phyloP scores from a whole-genome alignment of 2,797 vertebrate genomes.

The Onychomys leucogaster region DNA sequence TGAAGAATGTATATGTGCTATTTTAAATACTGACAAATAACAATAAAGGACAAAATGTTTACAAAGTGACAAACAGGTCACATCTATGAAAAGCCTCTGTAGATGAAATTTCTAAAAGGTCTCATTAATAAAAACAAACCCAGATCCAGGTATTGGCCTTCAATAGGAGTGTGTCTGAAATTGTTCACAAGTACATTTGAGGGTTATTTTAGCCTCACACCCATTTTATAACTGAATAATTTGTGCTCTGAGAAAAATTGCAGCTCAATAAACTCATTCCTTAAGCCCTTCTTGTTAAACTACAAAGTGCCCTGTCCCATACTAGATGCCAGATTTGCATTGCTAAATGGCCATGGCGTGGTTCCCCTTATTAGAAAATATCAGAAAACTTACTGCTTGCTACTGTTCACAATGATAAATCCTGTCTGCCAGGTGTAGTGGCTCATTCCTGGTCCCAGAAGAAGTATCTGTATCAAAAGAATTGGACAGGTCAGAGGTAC shows the following conservation, averaged over 20 bases:
- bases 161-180: neutral
- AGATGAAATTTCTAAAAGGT: too few relatives aligned
- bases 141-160: neutral
- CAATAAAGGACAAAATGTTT: neutral
- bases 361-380: neutral
- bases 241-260: neutral
- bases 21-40: neutral
- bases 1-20: neutral
- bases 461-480: neutral
- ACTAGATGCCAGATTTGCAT: neutral
- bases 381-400: neutral
- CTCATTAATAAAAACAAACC: too few relatives aligned
- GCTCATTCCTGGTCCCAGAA: neutral
- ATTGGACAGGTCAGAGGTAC: neutral
- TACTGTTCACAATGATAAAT: neutral
- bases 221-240: neutral
- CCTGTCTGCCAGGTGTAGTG: neutral
- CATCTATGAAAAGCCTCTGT: neutral
- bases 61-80: neutral
- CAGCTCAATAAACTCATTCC: neutral
- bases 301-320: accelerated
- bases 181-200: neutral
- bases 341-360: neutral
- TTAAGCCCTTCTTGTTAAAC: neutral
- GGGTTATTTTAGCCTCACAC: neutral